Conservation (phyloP, 53 echinoderm and acorn worm genomes). For the Hippasteria phrygiana region DNA sequence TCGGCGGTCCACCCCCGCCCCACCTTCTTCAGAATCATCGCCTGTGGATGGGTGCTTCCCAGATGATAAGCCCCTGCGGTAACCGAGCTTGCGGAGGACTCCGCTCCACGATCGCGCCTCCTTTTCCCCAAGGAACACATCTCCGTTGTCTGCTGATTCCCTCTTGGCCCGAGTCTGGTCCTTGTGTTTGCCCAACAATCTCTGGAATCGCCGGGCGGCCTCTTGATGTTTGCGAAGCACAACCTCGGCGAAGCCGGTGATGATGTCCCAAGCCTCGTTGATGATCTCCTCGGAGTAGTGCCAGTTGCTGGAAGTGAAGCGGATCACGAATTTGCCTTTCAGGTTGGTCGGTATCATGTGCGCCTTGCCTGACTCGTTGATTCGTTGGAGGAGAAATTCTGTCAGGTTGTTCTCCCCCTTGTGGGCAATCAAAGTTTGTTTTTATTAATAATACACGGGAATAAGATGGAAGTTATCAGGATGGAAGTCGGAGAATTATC, state of each 20-base stretch:
- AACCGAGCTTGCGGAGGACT: not conserved
- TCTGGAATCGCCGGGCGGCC: not conserved
- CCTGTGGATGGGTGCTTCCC: not conserved
- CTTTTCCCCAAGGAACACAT: not conserved
- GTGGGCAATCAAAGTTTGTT: not conserved
- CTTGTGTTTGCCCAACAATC: constrained; percentile 2
- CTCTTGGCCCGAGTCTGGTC: not conserved
- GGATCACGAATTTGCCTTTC: constrained; percentile 77
- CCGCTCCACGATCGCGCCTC: not conserved
- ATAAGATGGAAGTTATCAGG: too few relatives aligned
- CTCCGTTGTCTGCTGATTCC: not conserved
- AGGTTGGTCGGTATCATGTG: constrained; percentile 80
- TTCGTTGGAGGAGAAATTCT: constrained; percentile 72
- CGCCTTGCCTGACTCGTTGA: constrained; percentile 80
- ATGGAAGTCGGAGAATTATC: too few relatives aligned
- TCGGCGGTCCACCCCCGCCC: not conserved
- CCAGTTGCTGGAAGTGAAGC: constrained; percentile 75
- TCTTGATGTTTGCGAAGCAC: not conserved
- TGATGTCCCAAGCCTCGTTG: constrained; percentile 75
- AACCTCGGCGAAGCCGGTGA: constrained; percentile 53
- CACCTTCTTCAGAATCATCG: not conserved
- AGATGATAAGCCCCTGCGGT: not conserved
- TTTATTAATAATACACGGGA: too few relatives aligned
- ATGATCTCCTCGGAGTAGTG: constrained; percentile 77
- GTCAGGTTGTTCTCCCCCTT: constrained; percentile 84